Conservation (phyloP, 2,888 invertebrate species). For the Frankliniella fusca region DNA sequence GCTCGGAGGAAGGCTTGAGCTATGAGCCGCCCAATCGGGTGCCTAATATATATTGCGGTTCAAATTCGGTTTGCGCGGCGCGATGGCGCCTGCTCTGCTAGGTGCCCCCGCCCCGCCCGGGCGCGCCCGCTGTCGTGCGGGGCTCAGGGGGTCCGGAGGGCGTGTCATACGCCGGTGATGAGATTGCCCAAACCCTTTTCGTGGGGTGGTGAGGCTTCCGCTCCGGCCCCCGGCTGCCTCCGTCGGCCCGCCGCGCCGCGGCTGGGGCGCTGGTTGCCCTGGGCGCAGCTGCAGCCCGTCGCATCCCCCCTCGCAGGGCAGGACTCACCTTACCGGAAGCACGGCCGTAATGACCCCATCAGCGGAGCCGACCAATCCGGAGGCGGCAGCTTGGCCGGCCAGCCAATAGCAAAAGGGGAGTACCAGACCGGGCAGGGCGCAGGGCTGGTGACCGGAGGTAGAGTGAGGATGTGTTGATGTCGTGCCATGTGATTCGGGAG, state of each 20-base stretch:
- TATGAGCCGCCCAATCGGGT: neutral
- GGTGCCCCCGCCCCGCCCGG: neutral
- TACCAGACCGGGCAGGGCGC: no score
- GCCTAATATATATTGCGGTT: constrained; percentile 1
- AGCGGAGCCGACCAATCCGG: neutral
- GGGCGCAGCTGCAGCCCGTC: neutral
- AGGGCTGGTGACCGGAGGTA: no score
- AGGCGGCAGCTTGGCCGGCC: neutral
- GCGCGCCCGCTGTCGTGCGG: neutral
- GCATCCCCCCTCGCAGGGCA: neutral
- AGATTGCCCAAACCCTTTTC: constrained; percentile 3
- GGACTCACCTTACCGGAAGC: neutral
- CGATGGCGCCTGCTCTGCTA: neutral
- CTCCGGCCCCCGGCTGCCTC: no score
- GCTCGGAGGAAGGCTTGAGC: no score
- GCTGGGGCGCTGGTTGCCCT: neutral
- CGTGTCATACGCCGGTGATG: neutral
- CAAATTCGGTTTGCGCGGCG: neutral
- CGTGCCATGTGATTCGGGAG: no score
- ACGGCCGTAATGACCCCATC: constrained; percentile 7
- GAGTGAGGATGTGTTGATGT: no score
- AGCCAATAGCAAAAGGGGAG: neutral
- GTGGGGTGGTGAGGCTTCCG: neutral
- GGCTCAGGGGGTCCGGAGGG: neutral
- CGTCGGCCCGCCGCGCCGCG: neutral